phyloP scores from a whole-genome alignment of 2,797 vertebrate species.

The Micrastur ruficollis region DNA sequence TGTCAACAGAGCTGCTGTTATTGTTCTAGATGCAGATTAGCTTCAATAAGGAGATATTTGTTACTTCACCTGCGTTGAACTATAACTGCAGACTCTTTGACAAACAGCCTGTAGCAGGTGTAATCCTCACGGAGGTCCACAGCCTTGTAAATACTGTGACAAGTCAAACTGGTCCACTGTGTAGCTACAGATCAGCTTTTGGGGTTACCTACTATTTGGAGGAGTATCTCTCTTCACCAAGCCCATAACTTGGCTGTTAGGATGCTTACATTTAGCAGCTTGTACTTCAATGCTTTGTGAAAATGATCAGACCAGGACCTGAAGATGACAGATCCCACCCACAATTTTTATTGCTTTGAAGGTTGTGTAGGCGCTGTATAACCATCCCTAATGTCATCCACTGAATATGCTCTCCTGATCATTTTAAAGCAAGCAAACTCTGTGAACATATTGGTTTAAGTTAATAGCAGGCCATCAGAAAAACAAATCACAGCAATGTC shows the following conservation, averaged over 20 bases:
- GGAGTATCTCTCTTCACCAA: neutral
- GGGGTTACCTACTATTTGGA: neutral
- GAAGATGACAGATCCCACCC: neutral
- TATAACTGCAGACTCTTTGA: neutral
- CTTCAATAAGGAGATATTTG: neutral
- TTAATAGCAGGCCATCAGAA: neutral
- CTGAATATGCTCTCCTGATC: neutral
- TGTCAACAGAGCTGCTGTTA: neutral
- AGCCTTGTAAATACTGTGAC: neutral
- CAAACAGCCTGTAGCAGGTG: neutral
- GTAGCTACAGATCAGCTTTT: neutral
- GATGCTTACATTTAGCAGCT: neutral
- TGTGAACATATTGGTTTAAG: neutral
- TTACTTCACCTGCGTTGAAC: neutral
- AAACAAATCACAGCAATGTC: neutral
- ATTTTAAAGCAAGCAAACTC: neutral
- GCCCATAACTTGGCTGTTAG: neutral
- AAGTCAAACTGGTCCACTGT: neutral
- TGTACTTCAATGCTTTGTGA: neutral
- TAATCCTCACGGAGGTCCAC: neutral
- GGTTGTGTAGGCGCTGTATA: neutral
- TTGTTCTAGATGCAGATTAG: neutral
- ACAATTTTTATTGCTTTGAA: neutral
- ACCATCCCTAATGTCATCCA: neutral
- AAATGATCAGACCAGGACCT: neutral